Evolutionary conservation across 2,113 vertebrate genomes (phyloP).

Genomic region (Ptilonorhynchus violaceus): DNA sequence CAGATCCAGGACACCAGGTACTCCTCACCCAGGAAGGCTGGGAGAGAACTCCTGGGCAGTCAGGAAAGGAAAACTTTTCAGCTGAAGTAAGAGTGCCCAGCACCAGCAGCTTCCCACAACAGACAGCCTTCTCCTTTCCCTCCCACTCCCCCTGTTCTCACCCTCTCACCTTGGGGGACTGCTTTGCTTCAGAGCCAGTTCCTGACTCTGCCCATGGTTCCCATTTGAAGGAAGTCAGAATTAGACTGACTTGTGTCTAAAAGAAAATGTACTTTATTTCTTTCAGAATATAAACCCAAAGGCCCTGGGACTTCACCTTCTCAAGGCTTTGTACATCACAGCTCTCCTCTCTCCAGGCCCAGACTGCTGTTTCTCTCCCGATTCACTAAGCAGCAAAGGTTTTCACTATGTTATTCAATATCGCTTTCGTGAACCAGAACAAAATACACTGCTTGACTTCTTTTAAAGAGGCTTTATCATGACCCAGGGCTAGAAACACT

Average conservation of each 20-base stretch:
- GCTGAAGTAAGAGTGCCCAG: not conserved
- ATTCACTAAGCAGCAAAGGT: not conserved
- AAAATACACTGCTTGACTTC: constrained; percentile 16
- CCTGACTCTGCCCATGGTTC: not conserved
- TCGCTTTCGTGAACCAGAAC: not conserved
- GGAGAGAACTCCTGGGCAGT: not conserved
- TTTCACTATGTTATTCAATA: not conserved
- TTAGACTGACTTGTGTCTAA: not conserved
- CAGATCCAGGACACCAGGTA: not conserved
- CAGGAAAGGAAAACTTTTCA: not conserved
- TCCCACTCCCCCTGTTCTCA: not conserved
- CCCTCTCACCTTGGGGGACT: not conserved
- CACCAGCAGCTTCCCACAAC: not conserved
- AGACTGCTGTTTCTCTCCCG: not conserved
- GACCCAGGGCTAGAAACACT: constrained; percentile 18
- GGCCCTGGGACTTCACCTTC: not conserved
- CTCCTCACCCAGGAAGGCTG: not conserved
- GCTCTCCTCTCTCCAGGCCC: not conserved
- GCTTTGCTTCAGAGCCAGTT: not conserved
- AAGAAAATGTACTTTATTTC: not conserved
- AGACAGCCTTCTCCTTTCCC: not conserved
- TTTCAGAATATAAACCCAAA: not conserved
- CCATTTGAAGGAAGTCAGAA: not conserved
- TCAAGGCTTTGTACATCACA: fast-evolving
- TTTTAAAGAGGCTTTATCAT: constrained; percentile 25